phyloP scores from a whole-genome alignment of 2,113 vertebrate genomes.

The Bos taurus region DNA sequence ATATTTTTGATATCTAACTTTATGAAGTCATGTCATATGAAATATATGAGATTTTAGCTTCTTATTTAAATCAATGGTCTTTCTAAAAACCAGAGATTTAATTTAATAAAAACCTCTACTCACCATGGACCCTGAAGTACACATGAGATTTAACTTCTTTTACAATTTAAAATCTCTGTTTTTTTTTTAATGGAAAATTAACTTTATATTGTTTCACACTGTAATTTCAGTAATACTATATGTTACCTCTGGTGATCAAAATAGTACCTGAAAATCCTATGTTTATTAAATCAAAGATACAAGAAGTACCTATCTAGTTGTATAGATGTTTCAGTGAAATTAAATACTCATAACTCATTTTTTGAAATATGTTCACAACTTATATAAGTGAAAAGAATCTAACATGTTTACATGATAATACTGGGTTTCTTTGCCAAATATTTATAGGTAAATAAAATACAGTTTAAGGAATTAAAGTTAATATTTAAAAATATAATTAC shows the following conservation, averaged over 20 bases:
- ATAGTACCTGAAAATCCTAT: background rate
- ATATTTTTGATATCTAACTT: background rate
- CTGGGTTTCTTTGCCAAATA: background rate
- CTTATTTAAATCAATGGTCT: background rate
- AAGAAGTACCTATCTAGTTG: background rate
- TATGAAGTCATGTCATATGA: background rate
- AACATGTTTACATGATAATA: background rate
- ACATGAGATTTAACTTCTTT: background rate
- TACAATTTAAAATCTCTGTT: background rate
- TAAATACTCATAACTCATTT: background rate
- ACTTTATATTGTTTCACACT: conserved; percentile 31
- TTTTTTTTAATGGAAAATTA: conserved; percentile 38
- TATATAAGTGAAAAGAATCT: background rate
- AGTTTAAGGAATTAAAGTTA: background rate
- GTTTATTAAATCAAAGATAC: conserved; percentile 43
- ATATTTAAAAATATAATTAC: background rate
- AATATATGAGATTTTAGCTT: background rate
- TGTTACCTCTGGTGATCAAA: background rate
- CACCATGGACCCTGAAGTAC: background rate
- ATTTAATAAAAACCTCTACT: conserved; percentile 41
- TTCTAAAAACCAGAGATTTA: background rate
- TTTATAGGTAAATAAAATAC: background rate
- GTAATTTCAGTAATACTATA: background rate
- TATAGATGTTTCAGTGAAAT: background rate
- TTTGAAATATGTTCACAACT: background rate